These are phyloP conservation scores for Phyto melanocephala DNA, from an alignment of 2,888 invertebrate species.

Conservation along the genomic window DNA sequence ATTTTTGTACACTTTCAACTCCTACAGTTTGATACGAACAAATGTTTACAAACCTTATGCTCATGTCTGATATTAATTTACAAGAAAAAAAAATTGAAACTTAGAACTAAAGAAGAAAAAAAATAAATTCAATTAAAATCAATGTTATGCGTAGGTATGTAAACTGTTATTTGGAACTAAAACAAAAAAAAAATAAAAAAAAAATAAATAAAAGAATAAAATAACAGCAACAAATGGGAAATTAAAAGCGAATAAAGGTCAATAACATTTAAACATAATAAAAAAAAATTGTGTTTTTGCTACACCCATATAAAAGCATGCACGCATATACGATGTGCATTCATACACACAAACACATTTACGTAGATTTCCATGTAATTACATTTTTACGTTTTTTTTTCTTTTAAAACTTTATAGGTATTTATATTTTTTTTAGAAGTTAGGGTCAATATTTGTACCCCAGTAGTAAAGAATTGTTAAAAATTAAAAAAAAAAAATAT, in stretches of 20 bases:
- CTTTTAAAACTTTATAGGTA: background rate
- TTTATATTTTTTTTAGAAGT: background rate
- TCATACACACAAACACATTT: background rate
- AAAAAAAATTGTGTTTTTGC: background rate
- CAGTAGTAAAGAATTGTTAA: background rate
- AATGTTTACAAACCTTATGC: background rate
- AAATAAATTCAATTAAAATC: constrained; percentile 31
- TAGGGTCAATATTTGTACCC: background rate
- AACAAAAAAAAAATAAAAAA: background rate
- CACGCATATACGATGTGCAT: background rate
- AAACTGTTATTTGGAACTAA: background rate
- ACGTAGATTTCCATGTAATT: background rate
- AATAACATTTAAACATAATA: constrained; percentile 24
- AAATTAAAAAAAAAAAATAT: no score
- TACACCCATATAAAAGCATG: background rate
- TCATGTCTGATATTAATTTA: background rate
- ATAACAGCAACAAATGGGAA: background rate
- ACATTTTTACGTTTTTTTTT: background rate
- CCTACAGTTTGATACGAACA: background rate
- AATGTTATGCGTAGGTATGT: constrained; percentile 41
- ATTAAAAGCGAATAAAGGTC: constrained; percentile 10
- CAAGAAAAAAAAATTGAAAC: no score
- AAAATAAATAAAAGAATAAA: no score
- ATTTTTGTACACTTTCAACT: background rate
- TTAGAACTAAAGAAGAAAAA: background rate